phyloP scores from a whole-genome alignment of 2,797 vertebrate species.

The Melanotaenia pygmaea region DNA sequence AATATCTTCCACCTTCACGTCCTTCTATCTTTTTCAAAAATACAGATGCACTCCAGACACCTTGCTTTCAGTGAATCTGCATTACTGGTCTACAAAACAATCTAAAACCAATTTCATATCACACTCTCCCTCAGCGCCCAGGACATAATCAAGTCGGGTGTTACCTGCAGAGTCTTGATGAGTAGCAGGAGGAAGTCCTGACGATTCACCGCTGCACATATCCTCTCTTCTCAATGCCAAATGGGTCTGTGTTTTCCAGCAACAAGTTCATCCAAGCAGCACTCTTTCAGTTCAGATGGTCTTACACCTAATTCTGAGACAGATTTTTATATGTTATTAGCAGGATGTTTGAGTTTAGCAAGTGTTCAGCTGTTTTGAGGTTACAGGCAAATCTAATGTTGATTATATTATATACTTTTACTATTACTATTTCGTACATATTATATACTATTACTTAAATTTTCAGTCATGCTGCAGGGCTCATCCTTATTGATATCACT shows the following conservation, averaged over 20 bases:
- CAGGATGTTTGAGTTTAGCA: neutral
- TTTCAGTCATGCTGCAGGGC: neutral
- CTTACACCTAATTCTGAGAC: neutral
- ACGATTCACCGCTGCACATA: neutral
- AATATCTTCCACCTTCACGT: neutral
- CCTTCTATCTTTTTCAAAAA: neutral
- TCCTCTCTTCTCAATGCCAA: neutral
- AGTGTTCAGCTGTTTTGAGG: neutral
- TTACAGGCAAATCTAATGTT: too few species aligned
- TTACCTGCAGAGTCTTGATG: neutral
- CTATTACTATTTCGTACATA: too few species aligned
- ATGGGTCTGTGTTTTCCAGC: neutral
- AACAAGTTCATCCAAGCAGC: neutral
- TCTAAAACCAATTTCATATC: neutral
- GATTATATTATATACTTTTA: too few species aligned
- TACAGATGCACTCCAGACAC: neutral
- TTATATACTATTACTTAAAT: neutral
- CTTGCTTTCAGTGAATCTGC: neutral
- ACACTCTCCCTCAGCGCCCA: neutral
- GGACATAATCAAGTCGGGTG: neutral
- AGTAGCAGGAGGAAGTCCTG: neutral
- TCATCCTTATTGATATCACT: slow-evolving; percentile 12
- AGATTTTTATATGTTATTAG: neutral
- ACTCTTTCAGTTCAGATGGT: neutral
- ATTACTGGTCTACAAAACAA: neutral